phyloP scores from a whole-genome alignment of 2,797 vertebrate genomes.

The Xiphorhynchus erythropygius region DNA sequence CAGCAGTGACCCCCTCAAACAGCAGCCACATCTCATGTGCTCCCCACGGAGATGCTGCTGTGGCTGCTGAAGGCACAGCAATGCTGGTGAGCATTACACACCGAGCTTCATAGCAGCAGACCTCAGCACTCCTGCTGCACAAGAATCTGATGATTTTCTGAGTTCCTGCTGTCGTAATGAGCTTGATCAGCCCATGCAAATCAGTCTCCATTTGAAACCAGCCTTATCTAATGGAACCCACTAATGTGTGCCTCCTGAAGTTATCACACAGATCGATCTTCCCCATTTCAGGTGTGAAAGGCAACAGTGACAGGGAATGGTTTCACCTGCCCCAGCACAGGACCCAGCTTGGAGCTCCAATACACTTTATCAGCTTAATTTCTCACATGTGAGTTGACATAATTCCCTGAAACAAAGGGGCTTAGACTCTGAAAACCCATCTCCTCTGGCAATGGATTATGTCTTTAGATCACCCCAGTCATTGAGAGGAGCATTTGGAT shows the following conservation, averaged over 20 bases:
- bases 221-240: conserved; percentile 62
- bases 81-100: conserved; percentile 10
- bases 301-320: neutral
- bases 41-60: conserved; percentile 4
- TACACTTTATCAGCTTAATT: conserved; percentile 1
- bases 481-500: neutral
- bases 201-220: conserved; percentile 70
- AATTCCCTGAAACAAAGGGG: neutral
- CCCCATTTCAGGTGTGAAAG: conserved; percentile 47
- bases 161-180: conserved; percentile 71
- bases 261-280: conserved; percentile 26
- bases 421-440: neutral
- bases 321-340: neutral
- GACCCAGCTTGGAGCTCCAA: neutral
- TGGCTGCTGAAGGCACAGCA: conserved; percentile 37
- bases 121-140: conserved; percentile 51
- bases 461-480: neutral
- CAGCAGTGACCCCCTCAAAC: neutral
- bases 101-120: conserved; percentile 41
- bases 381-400: neutral
- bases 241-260: conserved; percentile 58
- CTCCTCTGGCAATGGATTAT: neutral
- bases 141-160: conserved; percentile 47
- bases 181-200: conserved; percentile 75
- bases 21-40: rapidly evolving